phyloP scores from a whole-genome alignment of 2,888 invertebrate species.

The Andrena haemorrhoa region DNA sequence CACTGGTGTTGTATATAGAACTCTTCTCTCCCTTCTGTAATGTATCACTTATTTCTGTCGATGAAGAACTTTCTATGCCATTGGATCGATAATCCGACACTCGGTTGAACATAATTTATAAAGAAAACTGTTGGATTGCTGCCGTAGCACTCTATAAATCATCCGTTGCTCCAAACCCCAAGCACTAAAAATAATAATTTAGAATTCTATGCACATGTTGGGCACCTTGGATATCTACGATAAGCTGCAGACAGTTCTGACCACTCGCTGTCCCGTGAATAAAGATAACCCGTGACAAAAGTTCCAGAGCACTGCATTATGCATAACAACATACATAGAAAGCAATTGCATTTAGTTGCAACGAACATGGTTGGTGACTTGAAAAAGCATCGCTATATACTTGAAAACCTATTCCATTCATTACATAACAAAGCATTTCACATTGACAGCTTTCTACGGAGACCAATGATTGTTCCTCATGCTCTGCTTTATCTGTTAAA shows the following conservation, averaged over 20 bases:
- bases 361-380: slow-evolving; percentile 48
- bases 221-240: not conserved
- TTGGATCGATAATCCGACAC: not conserved
- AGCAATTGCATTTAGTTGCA: slow-evolving; percentile 65
- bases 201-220: slow-evolving; percentile 1
- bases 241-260: slow-evolving; percentile 4
- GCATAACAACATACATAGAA: slow-evolving; percentile 38
- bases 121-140: not conserved
- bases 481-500: slow-evolving; percentile 25
- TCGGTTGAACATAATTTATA: not conserved
- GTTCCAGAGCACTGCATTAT: slow-evolving; percentile 45
- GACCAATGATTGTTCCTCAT: not conserved
- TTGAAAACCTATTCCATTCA: slow-evolving; percentile 35
- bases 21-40: not conserved
- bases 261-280: not conserved
- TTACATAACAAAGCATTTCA: slow-evolving; percentile 46
- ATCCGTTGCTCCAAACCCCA: not conserved
- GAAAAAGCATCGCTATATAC: slow-evolving; percentile 37
- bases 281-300: slow-evolving; percentile 28
- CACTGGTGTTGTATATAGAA: not conserved
- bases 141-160: not conserved
- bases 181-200: not conserved
- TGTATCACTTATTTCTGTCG: slow-evolving; percentile 8
- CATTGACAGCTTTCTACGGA: slow-evolving; percentile 22
- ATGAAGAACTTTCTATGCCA: slow-evolving; percentile 18